A percentile compares a stretch with the other conserved stretches of the same genome.
Conservation (phyloP, 2,888 invertebrate species). For the Maniola hyperantus region DNA sequence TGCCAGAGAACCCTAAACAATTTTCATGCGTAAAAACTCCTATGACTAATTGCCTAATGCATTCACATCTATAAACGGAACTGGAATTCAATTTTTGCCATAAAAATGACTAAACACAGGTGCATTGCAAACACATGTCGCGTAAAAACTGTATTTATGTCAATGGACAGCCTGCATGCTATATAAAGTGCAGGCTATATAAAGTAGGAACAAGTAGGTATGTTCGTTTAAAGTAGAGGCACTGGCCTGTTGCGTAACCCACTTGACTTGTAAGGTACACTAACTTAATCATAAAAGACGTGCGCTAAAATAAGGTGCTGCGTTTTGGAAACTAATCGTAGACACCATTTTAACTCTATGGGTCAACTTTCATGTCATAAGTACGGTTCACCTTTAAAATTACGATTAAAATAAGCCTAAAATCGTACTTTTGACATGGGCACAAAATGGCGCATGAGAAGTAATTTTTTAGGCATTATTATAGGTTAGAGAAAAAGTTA, state of each 20-base stretch:
- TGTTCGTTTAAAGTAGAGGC: slow-evolving; percentile 37
- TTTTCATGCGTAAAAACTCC: neutral
- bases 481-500: too few relatives aligned
- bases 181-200: slow-evolving; percentile 22
- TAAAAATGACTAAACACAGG: slow-evolving; percentile 8
- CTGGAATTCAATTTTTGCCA: neutral
- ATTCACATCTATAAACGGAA: neutral
- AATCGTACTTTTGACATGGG: too few relatives aligned
- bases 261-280: slow-evolving; percentile 34
- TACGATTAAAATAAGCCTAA: too few relatives aligned
- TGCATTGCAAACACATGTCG: slow-evolving; percentile 10
- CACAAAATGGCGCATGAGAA: too few relatives aligned
- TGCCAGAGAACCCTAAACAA: too few relatives aligned
- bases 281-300: slow-evolving; percentile 22
- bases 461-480: too few relatives aligned
- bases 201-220: slow-evolving; percentile 17
- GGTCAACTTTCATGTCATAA: too few relatives aligned
- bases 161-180: slow-evolving; percentile 21
- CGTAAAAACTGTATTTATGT: slow-evolving; percentile 22
- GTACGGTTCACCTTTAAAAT: too few relatives aligned
- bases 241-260: slow-evolving; percentile 35
- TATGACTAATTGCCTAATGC: neutral
- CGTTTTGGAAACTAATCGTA: neutral
- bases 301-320: slow-evolving; percentile 23
- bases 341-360: too few relatives aligned